Evolutionary conservation across 2,797 vertebrate genomes (phyloP), one percentile per base, ranked within the genome.

Genomic region (Propithecus perrieri): DNA sequence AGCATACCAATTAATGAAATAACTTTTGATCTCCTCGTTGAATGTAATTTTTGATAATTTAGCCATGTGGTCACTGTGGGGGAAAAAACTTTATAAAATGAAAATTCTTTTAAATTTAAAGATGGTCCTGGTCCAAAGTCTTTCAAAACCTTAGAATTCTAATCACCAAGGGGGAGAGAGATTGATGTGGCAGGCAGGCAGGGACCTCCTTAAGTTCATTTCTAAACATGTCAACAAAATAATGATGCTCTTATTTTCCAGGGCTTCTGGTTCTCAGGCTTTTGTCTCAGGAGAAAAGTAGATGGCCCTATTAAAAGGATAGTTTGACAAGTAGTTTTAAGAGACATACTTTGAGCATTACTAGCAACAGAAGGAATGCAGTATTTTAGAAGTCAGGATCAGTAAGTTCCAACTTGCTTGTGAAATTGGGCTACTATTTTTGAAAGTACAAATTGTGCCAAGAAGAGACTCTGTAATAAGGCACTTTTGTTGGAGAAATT

Each of bases 401-500:
- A 81, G 95, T 96, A 72, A 89, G 63, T 96, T 97, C 96, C 96
- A 96, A 95, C 85, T 96, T 93, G 86, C 89, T 97, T 95, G 95
- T 96, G 94, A 97, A 95, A 97, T 88, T 83, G 85, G 96, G 75
- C 95, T 97, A 93, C 97, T 98, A 97, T 97, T 98, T 97, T 98
- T 97, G 96, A 98, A 97, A 97, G 93, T 93, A 86, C 74, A 94
- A 92, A 48, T 95, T 92, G 74, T 97, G 94, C 96, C 97, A 96
- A 96, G 93, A 94, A 93, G 88, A 85, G 74, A 95, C 76, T 96
- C 84, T 96, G 59, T 85, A 96, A 96, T 80, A 74, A 97, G 91
- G n/a, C 59, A 76, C 17, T 96, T 93, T 80, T 84, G 88, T 92
- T 96, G 94, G 89, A 97, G 95, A 95, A 96, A 88, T 90, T 91